Evolutionary conservation across 2,797 vertebrate species (phyloP).

Genomic region (Momotus momota): DNA sequence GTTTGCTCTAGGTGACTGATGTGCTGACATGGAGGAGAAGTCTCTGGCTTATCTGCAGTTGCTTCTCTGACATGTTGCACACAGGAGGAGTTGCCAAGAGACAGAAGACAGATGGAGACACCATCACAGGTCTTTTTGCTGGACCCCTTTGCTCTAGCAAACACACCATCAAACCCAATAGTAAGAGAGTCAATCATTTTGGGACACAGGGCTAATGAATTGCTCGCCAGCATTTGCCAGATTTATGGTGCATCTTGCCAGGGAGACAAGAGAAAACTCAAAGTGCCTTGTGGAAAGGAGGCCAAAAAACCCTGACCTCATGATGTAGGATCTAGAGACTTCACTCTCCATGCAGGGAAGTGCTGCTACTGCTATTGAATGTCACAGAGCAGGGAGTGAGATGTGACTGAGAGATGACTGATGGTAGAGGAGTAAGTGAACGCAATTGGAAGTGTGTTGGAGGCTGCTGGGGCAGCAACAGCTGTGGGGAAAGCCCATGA

Average conservation of each 20-base stretch:
- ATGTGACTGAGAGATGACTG: neutral
- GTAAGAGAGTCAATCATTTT: neutral
- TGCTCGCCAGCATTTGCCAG: neutral
- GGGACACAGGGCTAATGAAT: neutral
- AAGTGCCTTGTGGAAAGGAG: neutral
- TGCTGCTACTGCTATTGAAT: neutral
- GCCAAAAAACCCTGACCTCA: rapidly evolving
- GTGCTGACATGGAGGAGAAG: neutral
- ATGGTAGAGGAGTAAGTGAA: neutral
- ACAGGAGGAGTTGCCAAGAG: neutral
- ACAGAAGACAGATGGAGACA: neutral
- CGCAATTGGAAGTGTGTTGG: neutral
- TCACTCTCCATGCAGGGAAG: neutral
- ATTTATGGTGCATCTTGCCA: neutral
- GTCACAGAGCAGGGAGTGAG: neutral
- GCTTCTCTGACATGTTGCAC: neutral
- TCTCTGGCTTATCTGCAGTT: neutral
- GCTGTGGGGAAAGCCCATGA: neutral
- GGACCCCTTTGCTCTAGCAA: neutral
- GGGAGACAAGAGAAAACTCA: neutral
- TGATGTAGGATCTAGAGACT: neutral
- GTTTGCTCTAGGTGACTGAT: neutral
- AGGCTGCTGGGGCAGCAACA: neutral
- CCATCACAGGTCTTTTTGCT: neutral
- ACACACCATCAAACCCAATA: neutral